Percentiles rank a stretch among this genome's conserved stretches.
Conservation (phyloP, 2,888 invertebrate species). For the Rhorus exstirpatorius region DNA sequence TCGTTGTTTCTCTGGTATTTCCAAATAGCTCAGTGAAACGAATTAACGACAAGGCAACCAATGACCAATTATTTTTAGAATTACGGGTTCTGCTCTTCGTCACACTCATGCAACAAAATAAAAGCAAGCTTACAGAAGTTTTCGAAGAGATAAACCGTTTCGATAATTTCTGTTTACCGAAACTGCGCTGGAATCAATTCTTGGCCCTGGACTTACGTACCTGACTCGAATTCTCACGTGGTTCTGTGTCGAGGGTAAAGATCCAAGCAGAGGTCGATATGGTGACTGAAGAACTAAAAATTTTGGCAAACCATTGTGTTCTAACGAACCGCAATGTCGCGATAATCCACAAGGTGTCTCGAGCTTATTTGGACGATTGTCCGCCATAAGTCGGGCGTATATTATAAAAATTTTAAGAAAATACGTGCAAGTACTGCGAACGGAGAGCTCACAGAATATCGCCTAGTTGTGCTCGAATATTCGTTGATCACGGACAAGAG, state of each 20-base stretch:
- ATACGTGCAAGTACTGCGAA: slow-evolving; percentile 32
- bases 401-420: slow-evolving; percentile 43
- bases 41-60: too few species aligned
- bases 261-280: not conserved
- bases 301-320: slow-evolving; percentile 63
- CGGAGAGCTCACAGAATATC: not conserved
- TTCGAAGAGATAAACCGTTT: slow-evolving; percentile 19
- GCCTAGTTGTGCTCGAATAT: not conserved
- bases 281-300: slow-evolving; percentile 28
- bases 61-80: too few species aligned
- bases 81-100: too few species aligned
- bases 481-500: not conserved
- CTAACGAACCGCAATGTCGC: slow-evolving; percentile 64
- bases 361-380: slow-evolving; percentile 51
- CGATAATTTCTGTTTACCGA: slow-evolving; percentile 66
- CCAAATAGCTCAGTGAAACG: too few species aligned
- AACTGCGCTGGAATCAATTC: slow-evolving; percentile 67
- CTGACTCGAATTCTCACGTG: slow-evolving; percentile 69
- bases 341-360: slow-evolving; percentile 26
- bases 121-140: too few species aligned
- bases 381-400: slow-evolving; percentile 46
- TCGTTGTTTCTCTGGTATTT: too few species aligned
- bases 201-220: slow-evolving; percentile 41
- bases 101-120: too few species aligned
- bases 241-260: not conserved